A percentile compares a stretch with the other conserved stretches of the same genome.
Evolutionary conservation across 92 coral and sea anemone genomes (phyloP).

Genomic region (Montipora capitata): DNA sequence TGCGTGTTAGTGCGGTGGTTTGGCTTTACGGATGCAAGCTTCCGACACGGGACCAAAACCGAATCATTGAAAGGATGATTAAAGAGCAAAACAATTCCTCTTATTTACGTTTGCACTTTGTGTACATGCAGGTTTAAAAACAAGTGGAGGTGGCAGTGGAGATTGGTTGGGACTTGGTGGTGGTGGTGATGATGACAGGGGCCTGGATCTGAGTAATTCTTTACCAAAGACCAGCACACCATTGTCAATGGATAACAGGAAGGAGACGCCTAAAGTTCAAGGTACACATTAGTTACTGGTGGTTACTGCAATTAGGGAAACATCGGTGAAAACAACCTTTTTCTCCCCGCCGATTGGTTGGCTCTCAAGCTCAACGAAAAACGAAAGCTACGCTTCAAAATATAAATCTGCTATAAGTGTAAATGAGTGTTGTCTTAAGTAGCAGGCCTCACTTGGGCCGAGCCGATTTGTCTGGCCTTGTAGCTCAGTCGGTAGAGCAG

Average conservation of each 20-base stretch:
- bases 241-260: constrained; percentile 9
- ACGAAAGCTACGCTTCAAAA: no score
- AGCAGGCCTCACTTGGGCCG: no score
- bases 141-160: constrained; percentile 76
- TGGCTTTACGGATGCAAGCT: no score
- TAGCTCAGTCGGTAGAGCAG: no score
- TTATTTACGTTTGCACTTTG: not conserved
- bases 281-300: not conserved
- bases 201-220: constrained; percentile 28
- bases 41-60: no score
- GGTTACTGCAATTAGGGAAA: not conserved
- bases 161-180: constrained; percentile 97
- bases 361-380: no score
- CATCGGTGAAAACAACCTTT: not conserved
- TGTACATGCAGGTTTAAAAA: constrained; percentile 57
- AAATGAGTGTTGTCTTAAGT: no score
- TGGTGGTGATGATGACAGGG: constrained; percentile 69
- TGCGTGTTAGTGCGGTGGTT: no score
- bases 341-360: no score
- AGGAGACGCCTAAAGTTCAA: constrained; percentile 19
- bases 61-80: no score
- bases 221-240: constrained; percentile 28
- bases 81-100: not conserved
- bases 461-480: no score
- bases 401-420: no score